phyloP scores from a whole-genome alignment of 2,797 vertebrate genomes.

The Acanthornis magna region DNA sequence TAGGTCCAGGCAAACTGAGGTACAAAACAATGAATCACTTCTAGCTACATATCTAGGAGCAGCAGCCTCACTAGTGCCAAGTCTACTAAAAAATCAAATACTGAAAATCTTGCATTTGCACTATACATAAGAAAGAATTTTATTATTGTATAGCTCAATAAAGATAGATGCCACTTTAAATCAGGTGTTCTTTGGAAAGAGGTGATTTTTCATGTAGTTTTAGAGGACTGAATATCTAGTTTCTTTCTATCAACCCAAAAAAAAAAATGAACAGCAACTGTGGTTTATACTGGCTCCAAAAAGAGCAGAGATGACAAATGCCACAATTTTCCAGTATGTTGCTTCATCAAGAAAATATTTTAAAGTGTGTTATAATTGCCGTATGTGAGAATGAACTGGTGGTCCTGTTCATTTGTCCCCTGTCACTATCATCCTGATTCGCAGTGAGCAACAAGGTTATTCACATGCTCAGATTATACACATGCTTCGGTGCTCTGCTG shows the following conservation, averaged over 20 bases:
- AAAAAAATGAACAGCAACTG: not conserved
- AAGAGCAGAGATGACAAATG: not conserved
- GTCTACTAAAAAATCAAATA: not conserved
- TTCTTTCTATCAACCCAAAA: not conserved
- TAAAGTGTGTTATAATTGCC: not conserved
- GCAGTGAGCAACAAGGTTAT: constrained; percentile 44
- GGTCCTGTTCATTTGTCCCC: constrained; percentile 48
- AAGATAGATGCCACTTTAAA: not conserved
- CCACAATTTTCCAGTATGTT: constrained; percentile 1
- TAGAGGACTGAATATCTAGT: not conserved
- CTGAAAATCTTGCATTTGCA: not conserved
- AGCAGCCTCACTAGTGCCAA: not conserved
- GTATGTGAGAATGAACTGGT: constrained; percentile 31
- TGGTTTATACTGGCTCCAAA: not conserved
- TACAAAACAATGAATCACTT: not conserved
- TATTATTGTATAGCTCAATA: not conserved
- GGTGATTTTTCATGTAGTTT: not conserved
- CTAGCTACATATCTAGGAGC: not conserved
- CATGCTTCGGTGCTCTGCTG: constrained; percentile 51
- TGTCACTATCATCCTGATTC: constrained; percentile 22
- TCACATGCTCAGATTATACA: constrained; percentile 58
- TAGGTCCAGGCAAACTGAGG: not conserved
- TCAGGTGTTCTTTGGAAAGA: not conserved
- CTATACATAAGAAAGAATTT: not conserved
- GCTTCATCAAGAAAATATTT: constrained; percentile 19